Percentiles rank a stretch among this genome's conserved stretches.
Evolutionary conservation across 2,888 invertebrate genomes (phyloP).

Genomic region (Girardia tigrina): DNA sequence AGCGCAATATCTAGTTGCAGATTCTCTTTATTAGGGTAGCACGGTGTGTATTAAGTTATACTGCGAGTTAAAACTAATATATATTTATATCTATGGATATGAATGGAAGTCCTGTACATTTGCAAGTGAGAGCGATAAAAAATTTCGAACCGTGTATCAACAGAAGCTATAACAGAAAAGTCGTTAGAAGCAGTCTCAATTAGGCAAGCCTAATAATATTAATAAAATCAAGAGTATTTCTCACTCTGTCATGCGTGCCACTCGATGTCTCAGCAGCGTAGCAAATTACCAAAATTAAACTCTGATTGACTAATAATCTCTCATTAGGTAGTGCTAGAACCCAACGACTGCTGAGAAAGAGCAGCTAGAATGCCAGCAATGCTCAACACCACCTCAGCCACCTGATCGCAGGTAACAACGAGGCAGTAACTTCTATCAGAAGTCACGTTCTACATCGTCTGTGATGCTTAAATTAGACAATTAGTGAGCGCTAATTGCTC

Average conservation of each 20-base stretch:
- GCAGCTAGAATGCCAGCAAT: slow-evolving; percentile 23
- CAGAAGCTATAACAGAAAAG: not conserved
- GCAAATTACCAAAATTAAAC: slow-evolving; percentile 23
- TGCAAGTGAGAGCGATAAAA: not conserved
- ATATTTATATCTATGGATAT: not conserved
- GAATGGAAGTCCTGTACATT: slow-evolving; percentile 5
- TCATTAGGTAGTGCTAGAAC: slow-evolving; percentile 17
- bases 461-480: slow-evolving; percentile 23
- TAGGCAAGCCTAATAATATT: slow-evolving; percentile 23
- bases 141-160: not conserved
- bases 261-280: slow-evolving; percentile 10
- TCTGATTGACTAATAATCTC: slow-evolving; percentile 23
- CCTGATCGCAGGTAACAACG: slow-evolving; percentile 23
- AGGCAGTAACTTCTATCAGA: slow-evolving; percentile 20
- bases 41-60: slow-evolving; percentile 12
- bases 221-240: slow-evolving; percentile 18
- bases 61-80: not conserved
- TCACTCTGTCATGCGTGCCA: slow-evolving; percentile 23
- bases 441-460: slow-evolving; percentile 23
- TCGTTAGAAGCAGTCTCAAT: slow-evolving; percentile 20
- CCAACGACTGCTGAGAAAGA: slow-evolving; percentile 7
- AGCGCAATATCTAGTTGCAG: not conserved
- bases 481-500: slow-evolving; percentile 2
- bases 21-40: slow-evolving; percentile 14
- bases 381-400: not conserved